Evolutionary conservation across 1,140 invertebrate species (phyloP), one percentile per base, ranked within the genome.

Genomic region (Caenorhabditis tropicalis): DNA sequence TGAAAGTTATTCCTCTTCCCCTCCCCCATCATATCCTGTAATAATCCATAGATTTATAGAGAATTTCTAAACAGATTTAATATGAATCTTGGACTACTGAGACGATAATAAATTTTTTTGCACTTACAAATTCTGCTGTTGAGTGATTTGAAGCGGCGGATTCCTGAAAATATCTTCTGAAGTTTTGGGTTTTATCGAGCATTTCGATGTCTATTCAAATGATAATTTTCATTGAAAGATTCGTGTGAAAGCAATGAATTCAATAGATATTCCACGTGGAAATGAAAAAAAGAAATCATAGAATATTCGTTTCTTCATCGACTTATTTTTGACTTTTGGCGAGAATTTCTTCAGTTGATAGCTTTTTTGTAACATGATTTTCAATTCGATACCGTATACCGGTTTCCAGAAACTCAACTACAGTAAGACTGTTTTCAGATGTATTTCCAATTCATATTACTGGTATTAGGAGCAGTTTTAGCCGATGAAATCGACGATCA

Each of bases 121-220:
- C 33, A 43, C 36, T 33, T 24, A 33, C 36, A 43, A 51, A 33
- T 51, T 33, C 15, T 21, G 2, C 16, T 2, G 2, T 27, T n/a
- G 16, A n/a, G 7, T 0, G 15, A 0, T n/a, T 33, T 51, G 33
- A 53, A 51, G 10, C 79, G 51, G 79, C 27, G n/a, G 5, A 12
- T 81, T 81, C 51, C 46, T 53, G 46, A 51, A 31, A 56, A 53
- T 53, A 56, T 81, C 79, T 81, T 2, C 29, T 6, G 12, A 43
- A 39, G 10, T 43, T 74, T 21, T 74, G 4, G 1, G 2, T 36
- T 33, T 12, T 74, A n/a, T n/a, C n/a, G n/a, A n/a, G n/a, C n/a
- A n/a, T n/a, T n/a, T n/a, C n/a, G n/a, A n/a, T 74, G 33, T 2
- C 9, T 79, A 79, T 58, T 58, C 53, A 58, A 58, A 58, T 58